A percentile compares a stretch with the other conserved stretches of the same genome.
phyloP scores from a whole-genome alignment of 1,140 invertebrate genomes.

The Drosophila mojavensis region DNA sequence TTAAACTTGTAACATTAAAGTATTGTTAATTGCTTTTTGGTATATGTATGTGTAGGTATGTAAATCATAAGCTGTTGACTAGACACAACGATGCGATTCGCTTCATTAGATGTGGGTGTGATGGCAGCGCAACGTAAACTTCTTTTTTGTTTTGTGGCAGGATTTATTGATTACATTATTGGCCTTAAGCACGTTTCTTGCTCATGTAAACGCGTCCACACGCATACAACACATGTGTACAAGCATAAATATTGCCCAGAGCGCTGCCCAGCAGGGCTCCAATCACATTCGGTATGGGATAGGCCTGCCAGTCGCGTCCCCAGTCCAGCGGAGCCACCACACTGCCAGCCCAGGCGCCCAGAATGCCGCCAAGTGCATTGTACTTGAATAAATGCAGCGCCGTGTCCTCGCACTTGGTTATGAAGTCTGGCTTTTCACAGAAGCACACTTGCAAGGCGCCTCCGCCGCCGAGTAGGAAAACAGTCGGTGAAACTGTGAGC shows the following conservation, averaged over 20 bases:
- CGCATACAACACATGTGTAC: conserved; percentile 73
- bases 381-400: conserved; percentile 83
- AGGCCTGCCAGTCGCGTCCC: conserved; percentile 92
- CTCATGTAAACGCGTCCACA: conserved; percentile 78
- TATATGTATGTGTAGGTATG: conserved; percentile 30
- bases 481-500: conserved; percentile 77
- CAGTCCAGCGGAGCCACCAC: conserved; percentile 93
- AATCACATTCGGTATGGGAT: conserved; percentile 88
- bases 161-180: conserved; percentile 55
- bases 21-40: conserved; percentile 76
- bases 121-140: conserved; percentile 64
- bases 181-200: conserved; percentile 68
- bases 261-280: conserved; percentile 87
- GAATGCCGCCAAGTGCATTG: conserved; percentile 86
- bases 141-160: conserved; percentile 65
- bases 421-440: conserved; percentile 79
- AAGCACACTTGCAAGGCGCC: conserved; percentile 79
- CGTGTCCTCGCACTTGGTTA: conserved; percentile 77
- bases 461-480: conserved; percentile 75
- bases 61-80: conserved; percentile 73
- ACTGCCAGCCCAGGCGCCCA: conserved; percentile 92
- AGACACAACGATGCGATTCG: conserved; percentile 54
- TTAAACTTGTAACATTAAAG: conserved; percentile 73
- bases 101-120: conserved; percentile 39
- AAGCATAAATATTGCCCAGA: conserved; percentile 84